These are phyloP conservation scores for Paracentrotus lividus DNA, from an alignment of 53 echinoderm and acorn worm genomes.

Conservation along the genomic window DNA sequence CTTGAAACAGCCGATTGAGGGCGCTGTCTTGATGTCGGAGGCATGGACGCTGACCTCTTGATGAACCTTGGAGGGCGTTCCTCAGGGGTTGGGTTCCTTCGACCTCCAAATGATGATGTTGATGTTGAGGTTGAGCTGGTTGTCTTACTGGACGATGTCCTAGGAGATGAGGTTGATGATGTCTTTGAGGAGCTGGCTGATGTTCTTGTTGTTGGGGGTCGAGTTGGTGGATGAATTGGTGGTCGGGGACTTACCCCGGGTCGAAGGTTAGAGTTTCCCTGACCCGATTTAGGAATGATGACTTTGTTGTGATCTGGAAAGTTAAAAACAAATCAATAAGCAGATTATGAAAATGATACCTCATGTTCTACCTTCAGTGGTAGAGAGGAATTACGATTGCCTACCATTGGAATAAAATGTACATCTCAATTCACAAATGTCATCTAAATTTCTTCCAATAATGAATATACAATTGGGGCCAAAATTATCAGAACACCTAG, in stretches of 20 bases:
- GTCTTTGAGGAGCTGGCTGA: slow-evolving; percentile 19
- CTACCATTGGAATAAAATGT: too few relatives aligned
- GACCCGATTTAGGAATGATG: slow-evolving; percentile 46
- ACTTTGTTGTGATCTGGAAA: slow-evolving; percentile 42
- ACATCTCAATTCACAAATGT: too few relatives aligned
- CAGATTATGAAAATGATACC: too few relatives aligned
- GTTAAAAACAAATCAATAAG: not conserved
- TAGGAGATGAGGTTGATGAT: slow-evolving; percentile 39
- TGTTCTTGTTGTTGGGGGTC: not conserved
- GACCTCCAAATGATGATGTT: not conserved
- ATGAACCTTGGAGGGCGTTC: slow-evolving; percentile 4
- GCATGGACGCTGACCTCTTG: slow-evolving; percentile 60
- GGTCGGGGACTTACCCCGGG: slow-evolving; percentile 39
- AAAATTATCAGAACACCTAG: too few relatives aligned
- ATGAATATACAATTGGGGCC: too few relatives aligned
- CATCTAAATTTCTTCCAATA: too few relatives aligned
- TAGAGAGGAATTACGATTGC: too few relatives aligned
- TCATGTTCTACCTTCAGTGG: too few relatives aligned
- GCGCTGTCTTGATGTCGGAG: slow-evolving; percentile 49
- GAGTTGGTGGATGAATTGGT: not conserved
- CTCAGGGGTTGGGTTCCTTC: not conserved
- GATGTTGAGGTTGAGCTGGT: slow-evolving; percentile 2
- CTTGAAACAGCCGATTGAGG: slow-evolving; percentile 50
- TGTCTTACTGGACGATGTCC: slow-evolving; percentile 2
- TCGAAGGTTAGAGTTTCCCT: slow-evolving; percentile 55